Percentiles rank a stretch among this genome's conserved stretches.
Conservation (phyloP, 2,888 invertebrate genomes). For the Acleris literana region DNA sequence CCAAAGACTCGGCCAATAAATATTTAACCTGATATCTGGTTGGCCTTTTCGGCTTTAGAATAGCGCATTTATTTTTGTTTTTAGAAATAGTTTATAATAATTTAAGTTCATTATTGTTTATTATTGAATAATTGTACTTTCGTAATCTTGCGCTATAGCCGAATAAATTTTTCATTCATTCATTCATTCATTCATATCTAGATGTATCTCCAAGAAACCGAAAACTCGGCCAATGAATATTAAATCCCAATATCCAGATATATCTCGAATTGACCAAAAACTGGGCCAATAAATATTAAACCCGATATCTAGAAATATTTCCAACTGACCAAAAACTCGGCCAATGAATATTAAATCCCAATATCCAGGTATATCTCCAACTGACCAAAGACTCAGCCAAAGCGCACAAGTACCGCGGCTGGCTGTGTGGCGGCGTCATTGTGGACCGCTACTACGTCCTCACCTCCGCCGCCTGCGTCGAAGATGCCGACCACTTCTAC, state of each 20-base stretch:
- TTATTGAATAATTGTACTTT: no score
- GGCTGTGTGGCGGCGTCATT: conserved; percentile 76
- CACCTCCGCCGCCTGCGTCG: conserved; percentile 77
- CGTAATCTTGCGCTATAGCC: no score
- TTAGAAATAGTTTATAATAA: no score
- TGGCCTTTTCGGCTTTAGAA: no score
- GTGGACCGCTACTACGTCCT: conserved; percentile 67
- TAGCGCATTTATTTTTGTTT: no score
- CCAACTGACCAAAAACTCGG: no score
- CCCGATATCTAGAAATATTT: no score
- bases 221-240: conserved; percentile 65
- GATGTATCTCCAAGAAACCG: conserved; percentile 74
- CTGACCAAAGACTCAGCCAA: conserved; percentile 75
- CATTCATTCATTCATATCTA: conserved; percentile 47
- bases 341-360: not conserved
- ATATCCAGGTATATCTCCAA: conserved; percentile 69
- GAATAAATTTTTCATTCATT: no score
- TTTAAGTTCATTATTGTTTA: no score
- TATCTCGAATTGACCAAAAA: conserved; percentile 75
- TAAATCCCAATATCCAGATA: conserved; percentile 51
- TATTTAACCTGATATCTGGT: no score
- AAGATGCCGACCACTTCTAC: conserved; percentile 76
- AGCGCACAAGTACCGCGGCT: conserved; percentile 74
- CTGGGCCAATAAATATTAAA: conserved; percentile 57
- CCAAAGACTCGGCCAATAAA: not conserved